Base-by-base conservation (phyloP, 2,888 invertebrate species). In the Orthosia cruda region DNA sequence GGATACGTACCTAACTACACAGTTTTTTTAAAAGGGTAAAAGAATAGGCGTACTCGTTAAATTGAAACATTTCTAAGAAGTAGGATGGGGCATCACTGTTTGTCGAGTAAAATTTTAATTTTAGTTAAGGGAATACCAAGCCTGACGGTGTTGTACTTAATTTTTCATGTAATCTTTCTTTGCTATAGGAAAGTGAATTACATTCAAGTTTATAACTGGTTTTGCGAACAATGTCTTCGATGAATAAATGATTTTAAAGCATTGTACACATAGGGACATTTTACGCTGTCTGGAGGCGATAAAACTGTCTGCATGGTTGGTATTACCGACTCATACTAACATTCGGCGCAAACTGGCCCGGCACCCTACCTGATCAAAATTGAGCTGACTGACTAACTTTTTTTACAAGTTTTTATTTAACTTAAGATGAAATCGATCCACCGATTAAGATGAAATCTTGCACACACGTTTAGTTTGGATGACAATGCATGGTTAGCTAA, bases 21-120 rank as follows among this genome's bases (percentile, higher is more conserved):
- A 20, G 45, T 71, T 71, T 71, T n/a, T 71, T 78, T 66, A 72
- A 81, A 80, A 62, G 23, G 71, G 63, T 66, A 71, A 76, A 83
- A 68, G 32, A 32, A 81, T 66, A 75, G 67, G 49, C 49, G 26
- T 72, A 71, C 81, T 87, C 80, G 71, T 86, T 84, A 89, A 86
- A 85, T 81, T 89, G 85, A 81, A 87, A 86, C 71, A 83, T 86
- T 90, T 89, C 87, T 86, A 89, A 88, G 77, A 86, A 80, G 70
- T 79, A 82, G 77, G 85, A 81, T 78, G 86, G 83, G 81, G 80
- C 84, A 81, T 86, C 88, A 86, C 89, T 90, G 88, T 91, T 91
- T 90, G 86, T 88, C 88, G 89, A 88, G 87, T 91, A 91, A 88
- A 91, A 93, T 65, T 73, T 85, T 92, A 92, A 93, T 92, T 91